A percentile compares a stretch with the other conserved stretches of the same genome.
phyloP scores from a whole-genome alignment of 2,888 invertebrate genomes.

The Rotaria magnacalcarata region DNA sequence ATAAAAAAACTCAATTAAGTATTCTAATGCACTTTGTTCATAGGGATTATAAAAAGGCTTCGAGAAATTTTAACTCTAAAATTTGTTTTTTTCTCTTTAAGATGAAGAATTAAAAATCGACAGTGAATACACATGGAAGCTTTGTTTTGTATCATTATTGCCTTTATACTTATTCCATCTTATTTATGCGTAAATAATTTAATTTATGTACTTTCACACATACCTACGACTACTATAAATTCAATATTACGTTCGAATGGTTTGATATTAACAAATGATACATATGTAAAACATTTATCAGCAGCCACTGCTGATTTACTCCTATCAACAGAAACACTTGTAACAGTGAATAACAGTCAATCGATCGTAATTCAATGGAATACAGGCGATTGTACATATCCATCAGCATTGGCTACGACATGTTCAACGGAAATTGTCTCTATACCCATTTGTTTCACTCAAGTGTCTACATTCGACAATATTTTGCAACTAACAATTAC shows the following conservation, averaged over 20 bases:
- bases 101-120: background rate
- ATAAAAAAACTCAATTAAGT: no score
- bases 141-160: background rate
- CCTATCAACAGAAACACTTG: background rate
- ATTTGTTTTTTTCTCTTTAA: background rate
- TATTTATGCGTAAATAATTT: background rate
- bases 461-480: background rate
- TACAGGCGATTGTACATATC: constrained; percentile 28
- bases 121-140: background rate
- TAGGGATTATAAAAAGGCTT: no score
- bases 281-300: background rate
- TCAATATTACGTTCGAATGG: background rate
- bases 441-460: constrained; percentile 5
- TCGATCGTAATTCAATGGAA: background rate
- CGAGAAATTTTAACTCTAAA: no score
- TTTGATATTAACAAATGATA: background rate
- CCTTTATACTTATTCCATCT: background rate
- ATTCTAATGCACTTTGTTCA: no score
- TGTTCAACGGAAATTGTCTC: background rate
- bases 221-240: background rate
- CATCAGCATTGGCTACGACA: background rate
- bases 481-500: background rate
- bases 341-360: background rate
- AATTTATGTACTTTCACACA: background rate
- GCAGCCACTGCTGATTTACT: background rate